Evolutionary conservation across 1,140 invertebrate species (phyloP).

Genomic region (Helicorthomorpha holstii): DNA sequence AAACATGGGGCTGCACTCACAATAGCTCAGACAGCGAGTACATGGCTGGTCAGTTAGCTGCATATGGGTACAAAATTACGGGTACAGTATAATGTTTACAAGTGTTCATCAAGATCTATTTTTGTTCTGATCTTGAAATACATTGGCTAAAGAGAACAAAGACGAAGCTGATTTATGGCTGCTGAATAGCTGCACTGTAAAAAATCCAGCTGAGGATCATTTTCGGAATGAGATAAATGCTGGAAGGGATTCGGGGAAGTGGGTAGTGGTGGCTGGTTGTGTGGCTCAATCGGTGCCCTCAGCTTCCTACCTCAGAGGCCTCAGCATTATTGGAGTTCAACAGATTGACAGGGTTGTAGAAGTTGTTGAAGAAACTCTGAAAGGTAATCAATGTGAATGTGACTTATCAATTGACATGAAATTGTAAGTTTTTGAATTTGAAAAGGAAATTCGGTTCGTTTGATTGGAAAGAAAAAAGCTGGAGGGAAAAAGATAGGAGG

Average conservation of each 20-base stretch:
- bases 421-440: slow-evolving; percentile 13
- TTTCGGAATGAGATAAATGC: slow-evolving; percentile 81
- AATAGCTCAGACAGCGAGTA: slow-evolving; percentile 89
- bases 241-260: slow-evolving; percentile 55
- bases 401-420: neutral
- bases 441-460: slow-evolving; percentile 52
- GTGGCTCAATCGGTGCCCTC: slow-evolving; percentile 54
- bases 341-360: slow-evolving; percentile 97
- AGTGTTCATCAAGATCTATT: slow-evolving; percentile 4
- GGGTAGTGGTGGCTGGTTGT: slow-evolving; percentile 87
- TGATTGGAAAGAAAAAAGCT: slow-evolving; percentile 65
- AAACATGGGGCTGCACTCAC: slow-evolving; percentile 96
- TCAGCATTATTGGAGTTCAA: slow-evolving; percentile 90
- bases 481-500: slow-evolving; percentile 62
- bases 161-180: slow-evolving; percentile 78
- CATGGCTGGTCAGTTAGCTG: slow-evolving; percentile 83
- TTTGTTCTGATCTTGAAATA: neutral
- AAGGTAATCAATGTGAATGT: slow-evolving; percentile 39
- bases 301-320: slow-evolving; percentile 46
- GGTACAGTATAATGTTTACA: slow-evolving; percentile 17
- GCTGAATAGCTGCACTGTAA: slow-evolving; percentile 94
- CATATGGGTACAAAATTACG: slow-evolving; percentile 71
- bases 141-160: slow-evolving; percentile 44
- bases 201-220: slow-evolving; percentile 91
- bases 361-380: slow-evolving; percentile 94